Percentiles rank a stretch among this genome's conserved stretches.
Conservation (phyloP, 2,797 vertebrate genomes). For the Anguilla obscura region DNA sequence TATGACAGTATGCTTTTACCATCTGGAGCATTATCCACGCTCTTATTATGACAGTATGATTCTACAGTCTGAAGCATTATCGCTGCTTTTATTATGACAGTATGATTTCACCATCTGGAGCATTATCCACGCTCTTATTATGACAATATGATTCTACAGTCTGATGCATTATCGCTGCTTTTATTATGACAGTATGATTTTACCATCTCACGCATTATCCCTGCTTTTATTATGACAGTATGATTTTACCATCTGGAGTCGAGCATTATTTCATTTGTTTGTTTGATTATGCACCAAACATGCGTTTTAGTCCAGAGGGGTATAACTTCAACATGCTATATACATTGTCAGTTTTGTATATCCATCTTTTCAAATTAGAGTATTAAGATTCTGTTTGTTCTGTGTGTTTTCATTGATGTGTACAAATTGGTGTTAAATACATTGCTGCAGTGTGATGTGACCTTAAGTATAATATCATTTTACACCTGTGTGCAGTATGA, state of each 20-base stretch:
- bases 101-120: neutral
- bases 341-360: neutral
- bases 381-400: neutral
- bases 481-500: no score
- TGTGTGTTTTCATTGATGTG: neutral
- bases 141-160: no score
- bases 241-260: neutral
- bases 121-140: neutral
- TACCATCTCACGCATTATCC: neutral
- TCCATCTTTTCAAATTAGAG: neutral
- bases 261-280: neutral
- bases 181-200: neutral
- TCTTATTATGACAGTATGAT: no score
- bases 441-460: conserved; percentile 38
- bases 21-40: no score
- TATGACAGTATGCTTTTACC: no score
- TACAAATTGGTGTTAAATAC: conserved; percentile 29
- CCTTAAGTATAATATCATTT: neutral
- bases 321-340: conserved; percentile 9
- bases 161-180: no score
- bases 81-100: neutral
- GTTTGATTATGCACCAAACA: neutral
- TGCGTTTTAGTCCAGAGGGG: neutral
- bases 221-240: neutral
- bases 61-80: no score